Conservation (phyloP, 2,113 vertebrate species). For the Cariama cristata region DNA sequence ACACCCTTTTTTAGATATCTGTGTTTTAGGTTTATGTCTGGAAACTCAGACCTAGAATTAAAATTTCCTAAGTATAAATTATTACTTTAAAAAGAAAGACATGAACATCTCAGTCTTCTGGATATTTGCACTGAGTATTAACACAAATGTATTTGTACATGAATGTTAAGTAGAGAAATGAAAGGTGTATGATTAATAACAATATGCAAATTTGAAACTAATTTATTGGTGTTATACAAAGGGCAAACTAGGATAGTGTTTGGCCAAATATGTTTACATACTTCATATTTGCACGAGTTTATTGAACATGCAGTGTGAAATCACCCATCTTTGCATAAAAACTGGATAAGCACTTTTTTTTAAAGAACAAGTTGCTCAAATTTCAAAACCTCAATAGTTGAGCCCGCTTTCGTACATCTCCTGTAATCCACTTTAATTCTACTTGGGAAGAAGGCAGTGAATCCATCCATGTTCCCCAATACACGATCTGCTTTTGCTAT, state of each 20-base stretch:
- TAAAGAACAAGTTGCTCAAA: background rate
- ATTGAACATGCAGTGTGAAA: constrained; percentile 57
- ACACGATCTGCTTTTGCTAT: background rate
- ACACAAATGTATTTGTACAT: constrained; percentile 43
- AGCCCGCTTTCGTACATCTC: background rate
- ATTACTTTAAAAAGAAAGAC: background rate
- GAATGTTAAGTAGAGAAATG: constrained; percentile 63
- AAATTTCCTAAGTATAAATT: background rate
- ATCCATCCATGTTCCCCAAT: background rate
- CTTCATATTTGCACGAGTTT: constrained; percentile 41
- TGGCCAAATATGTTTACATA: constrained; percentile 66
- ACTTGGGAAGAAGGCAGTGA: background rate
- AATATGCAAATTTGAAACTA: constrained; percentile 61
- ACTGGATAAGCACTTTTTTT: background rate
- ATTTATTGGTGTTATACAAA: constrained; percentile 64
- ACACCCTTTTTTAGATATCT: background rate
- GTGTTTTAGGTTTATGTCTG: background rate
- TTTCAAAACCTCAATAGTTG: background rate
- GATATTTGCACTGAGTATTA: constrained; percentile 26
- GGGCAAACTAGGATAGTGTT: constrained; percentile 46
- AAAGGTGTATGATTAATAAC: constrained; percentile 63
- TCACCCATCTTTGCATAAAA: constrained; percentile 58
- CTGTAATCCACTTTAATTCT: background rate
- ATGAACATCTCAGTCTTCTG: background rate
- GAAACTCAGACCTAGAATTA: background rate